A percentile compares a stretch with the other conserved stretches of the same genome.
These are phyloP conservation scores for Drosophila quasianomalipes DNA, from an alignment of 2,888 invertebrate genomes.

Conservation along the genomic window DNA sequence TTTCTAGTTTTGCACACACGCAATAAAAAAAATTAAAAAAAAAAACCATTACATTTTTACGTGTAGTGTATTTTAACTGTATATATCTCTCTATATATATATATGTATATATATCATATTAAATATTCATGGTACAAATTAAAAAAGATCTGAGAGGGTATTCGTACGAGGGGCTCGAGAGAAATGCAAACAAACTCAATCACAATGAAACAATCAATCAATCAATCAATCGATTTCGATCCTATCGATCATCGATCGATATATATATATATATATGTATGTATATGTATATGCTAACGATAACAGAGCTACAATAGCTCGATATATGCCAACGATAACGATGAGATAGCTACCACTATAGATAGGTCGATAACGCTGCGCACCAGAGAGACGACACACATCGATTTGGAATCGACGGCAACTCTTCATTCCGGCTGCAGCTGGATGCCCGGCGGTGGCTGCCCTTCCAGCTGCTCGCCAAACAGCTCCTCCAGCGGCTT, in stretches of 20 bases:
- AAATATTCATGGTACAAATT: conserved; percentile 60
- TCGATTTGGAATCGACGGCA: conserved; percentile 4
- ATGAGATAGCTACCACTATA: conserved; percentile 7
- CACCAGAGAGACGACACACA: conserved; percentile 16
- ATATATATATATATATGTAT: conserved; percentile 7
- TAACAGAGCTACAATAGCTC: conserved; percentile 8
- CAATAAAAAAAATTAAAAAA: conserved; percentile 63
- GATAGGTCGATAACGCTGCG: conserved; percentile 1
- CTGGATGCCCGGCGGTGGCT: conserved; percentile 70
- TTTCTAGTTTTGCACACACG: conserved; percentile 58
- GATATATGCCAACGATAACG: conserved; percentile 9
- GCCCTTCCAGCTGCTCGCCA: conserved; percentile 92
- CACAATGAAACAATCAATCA: conserved; percentile 72
- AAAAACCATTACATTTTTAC: conserved; percentile 52
- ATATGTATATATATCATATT: conserved; percentile 30
- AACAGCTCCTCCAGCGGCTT: conserved; percentile 94
- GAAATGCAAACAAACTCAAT: conserved; percentile 79
- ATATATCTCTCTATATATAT: background rate
- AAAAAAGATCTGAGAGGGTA: conserved; percentile 16
- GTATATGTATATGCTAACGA: conserved; percentile 7
- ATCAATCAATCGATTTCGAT: conserved; percentile 54
- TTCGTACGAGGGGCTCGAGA: conserved; percentile 28
- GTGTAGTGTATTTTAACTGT: conserved; percentile 28
- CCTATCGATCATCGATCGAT: conserved; percentile 38
- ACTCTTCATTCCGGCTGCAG: conserved; percentile 57